Evolutionary conservation across 2,113 vertebrate genomes (phyloP), one percentile per base, ranked within the genome.

Genomic region (Taxidea taxus): DNA sequence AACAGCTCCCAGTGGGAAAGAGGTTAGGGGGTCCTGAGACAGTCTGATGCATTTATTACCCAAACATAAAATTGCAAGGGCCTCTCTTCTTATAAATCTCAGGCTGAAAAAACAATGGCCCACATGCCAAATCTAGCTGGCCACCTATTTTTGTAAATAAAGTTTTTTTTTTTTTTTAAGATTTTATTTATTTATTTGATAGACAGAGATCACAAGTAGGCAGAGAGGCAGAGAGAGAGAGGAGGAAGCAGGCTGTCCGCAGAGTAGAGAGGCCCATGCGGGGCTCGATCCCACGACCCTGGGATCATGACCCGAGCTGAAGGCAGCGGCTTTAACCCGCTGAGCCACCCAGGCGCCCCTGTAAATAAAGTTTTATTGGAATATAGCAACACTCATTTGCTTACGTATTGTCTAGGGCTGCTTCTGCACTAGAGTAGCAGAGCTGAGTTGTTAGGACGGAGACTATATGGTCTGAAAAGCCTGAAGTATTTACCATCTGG

Each of bases 281-380:
- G n/a, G n/a, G n/a, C n/a, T n/a, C n/a, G n/a, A n/a, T n/a, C n/a
- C n/a, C n/a, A n/a, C n/a, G n/a, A n/a, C n/a, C n/a, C n/a, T n/a
- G n/a, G n/a, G n/a, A n/a, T n/a, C n/a, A n/a, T n/a, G n/a, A n/a
- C n/a, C n/a, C n/a, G n/a, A n/a, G n/a, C n/a, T n/a, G n/a, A n/a
- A n/a, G n/a, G n/a, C n/a, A n/a, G n/a, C n/a, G n/a, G n/a, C n/a
- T n/a, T n/a, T n/a, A n/a, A n/a, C n/a, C n/a, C n/a, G n/a, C n/a
- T n/a, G n/a, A n/a, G n/a, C n/a, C n/a, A n/a, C n/a, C n/a, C n/a
- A n/a, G n/a, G n/a, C n/a, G n/a, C n/a, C n/a, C n/a, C n/a, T 82
- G 44, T 56, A 85, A 87, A 83, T 90, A 89, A 85, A 90, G 70
- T n/a, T 94, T 94, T 90, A 87, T 29, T 56, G 78, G 84, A 74